Conservation (phyloP, 2,113 vertebrate genomes). For the Callipepla californica region DNA sequence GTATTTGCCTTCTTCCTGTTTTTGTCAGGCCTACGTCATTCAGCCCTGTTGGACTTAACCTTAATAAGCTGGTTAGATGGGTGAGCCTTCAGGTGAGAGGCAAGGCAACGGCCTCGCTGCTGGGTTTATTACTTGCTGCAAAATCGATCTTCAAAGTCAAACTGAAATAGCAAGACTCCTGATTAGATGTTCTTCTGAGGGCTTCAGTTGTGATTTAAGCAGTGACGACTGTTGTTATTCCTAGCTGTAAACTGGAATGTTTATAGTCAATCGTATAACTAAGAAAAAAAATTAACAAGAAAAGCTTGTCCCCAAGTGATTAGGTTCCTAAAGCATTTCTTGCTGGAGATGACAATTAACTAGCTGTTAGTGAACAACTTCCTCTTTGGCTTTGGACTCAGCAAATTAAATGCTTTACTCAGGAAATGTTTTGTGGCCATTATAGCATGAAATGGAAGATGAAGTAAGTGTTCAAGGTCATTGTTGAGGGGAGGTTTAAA, state of each 20-base stretch:
- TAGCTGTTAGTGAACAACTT: background rate
- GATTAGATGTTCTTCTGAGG: background rate
- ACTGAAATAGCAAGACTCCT: background rate
- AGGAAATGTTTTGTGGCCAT: background rate
- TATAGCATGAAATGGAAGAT: conserved; percentile 7
- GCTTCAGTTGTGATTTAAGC: background rate
- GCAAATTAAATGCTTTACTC: background rate
- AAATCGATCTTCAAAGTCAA: background rate
- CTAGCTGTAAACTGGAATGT: background rate
- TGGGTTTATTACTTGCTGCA: background rate
- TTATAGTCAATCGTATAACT: background rate
- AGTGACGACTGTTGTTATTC: background rate
- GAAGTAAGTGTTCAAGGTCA: background rate
- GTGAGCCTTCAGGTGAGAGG: background rate
- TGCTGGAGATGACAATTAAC: background rate
- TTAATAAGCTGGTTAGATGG: background rate
- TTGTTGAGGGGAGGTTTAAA: background rate
- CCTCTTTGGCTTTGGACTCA: background rate
- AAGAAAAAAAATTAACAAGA: background rate
- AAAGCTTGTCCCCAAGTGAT: background rate
- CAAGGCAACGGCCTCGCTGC: background rate
- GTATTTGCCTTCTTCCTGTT: background rate
- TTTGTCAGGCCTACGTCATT: background rate
- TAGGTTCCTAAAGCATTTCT: background rate
- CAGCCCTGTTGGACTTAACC: background rate